Conservation (phyloP, 2,113 vertebrate genomes). For the Hippocampus abdominalis region DNA sequence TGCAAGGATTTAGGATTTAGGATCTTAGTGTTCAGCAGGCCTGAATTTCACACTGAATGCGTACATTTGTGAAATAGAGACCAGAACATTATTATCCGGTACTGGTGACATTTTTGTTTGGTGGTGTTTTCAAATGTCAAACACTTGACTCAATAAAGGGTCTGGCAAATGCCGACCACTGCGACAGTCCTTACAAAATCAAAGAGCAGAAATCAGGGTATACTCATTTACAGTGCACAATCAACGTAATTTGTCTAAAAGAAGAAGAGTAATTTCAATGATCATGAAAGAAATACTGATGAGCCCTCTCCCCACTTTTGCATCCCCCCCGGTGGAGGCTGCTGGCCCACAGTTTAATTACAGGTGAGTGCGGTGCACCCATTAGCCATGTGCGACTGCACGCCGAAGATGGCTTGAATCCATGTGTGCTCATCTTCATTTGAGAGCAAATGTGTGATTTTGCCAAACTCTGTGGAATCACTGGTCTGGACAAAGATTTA, state of each 20-base stretch:
- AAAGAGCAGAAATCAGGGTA: background rate
- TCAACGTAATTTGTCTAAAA: background rate
- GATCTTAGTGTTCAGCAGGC: no score
- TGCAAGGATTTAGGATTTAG: no score
- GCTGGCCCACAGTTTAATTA: conserved; percentile 53
- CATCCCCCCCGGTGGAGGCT: conserved; percentile 19
- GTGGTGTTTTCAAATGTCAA: background rate
- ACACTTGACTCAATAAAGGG: background rate
- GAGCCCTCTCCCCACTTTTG: conserved; percentile 8
- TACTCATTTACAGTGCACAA: background rate
- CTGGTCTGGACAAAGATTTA: conserved; percentile 50
- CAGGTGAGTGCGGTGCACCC: conserved; percentile 25
- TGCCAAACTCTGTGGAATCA: conserved; percentile 35
- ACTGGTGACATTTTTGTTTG: no score
- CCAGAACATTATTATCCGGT: no score
- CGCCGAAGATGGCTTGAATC: conserved; percentile 26
- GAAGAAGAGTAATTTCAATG: background rate
- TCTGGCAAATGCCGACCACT: background rate
- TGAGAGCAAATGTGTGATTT: conserved; percentile 39
- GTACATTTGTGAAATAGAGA: no score
- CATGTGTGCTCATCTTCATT: conserved; percentile 39
- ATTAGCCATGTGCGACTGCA: conserved; percentile 29
- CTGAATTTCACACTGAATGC: no score
- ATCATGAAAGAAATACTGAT: background rate
- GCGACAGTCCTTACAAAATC: background rate